These are phyloP conservation scores for Papilio polytes DNA, from an alignment of 1,140 invertebrate genomes.

Conservation along the genomic window DNA sequence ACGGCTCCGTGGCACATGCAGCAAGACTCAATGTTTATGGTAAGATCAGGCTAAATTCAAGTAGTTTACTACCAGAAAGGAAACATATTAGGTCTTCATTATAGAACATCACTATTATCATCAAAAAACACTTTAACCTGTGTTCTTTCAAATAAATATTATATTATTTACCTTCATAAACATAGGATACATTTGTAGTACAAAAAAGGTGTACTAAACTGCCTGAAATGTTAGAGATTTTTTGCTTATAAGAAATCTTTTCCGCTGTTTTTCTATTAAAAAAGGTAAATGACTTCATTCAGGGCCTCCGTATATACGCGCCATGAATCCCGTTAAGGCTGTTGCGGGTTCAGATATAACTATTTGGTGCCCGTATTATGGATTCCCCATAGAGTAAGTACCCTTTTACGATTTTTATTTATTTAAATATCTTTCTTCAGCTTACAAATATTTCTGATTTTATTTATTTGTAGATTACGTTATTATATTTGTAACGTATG, in stretches of 20 bases:
- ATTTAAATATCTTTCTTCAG: conserved; percentile 6
- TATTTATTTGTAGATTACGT: neutral
- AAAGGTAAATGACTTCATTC: conserved; percentile 48
- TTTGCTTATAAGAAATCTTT: conserved; percentile 23
- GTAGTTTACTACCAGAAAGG: too few relatives aligned
- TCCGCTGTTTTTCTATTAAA: conserved; percentile 41
- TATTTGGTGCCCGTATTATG: conserved; percentile 94
- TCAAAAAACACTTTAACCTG: neutral
- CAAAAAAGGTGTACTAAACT: neutral
- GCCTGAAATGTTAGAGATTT: neutral
- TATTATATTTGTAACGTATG: neutral
- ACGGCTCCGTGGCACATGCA: conserved; percentile 89
- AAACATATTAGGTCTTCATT: too few relatives aligned
- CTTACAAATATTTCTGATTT: neutral
- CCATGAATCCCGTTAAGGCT: conserved; percentile 91
- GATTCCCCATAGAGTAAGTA: conserved; percentile 90
- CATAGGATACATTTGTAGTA: neutral
- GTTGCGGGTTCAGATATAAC: conserved; percentile 91
- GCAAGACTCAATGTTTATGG: conserved; percentile 94
- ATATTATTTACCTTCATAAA: neutral
- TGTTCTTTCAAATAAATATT: neutral
- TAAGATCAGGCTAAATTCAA: conserved; percentile 74
- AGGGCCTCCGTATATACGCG: conserved; percentile 93
- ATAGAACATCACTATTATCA: neutral
- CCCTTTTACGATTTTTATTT: conserved; percentile 14